A percentile compares a stretch with the other conserved stretches of the same genome.
phyloP scores from a whole-genome alignment of 1,140 invertebrate genomes.

The Vanessa atalanta region DNA sequence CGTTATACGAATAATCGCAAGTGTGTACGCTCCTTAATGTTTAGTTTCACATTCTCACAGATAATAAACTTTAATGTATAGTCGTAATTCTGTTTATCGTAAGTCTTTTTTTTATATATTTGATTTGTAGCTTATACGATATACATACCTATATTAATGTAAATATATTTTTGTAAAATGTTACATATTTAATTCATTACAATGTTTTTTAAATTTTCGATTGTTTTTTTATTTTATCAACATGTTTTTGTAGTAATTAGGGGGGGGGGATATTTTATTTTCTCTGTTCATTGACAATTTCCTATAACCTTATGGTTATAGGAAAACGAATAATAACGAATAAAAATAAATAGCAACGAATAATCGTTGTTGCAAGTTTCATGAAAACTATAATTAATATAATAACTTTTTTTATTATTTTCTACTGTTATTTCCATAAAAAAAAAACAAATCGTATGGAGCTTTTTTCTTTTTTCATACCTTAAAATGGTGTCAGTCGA shows the following conservation, averaged over 20 bases:
- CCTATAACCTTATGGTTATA: no score
- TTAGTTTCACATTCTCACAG: slow-evolving; percentile 41
- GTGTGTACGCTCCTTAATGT: not conserved
- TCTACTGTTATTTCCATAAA: no score
- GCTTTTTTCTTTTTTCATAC: no score
- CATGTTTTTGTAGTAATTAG: not conserved
- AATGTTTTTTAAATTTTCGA: slow-evolving; percentile 63
- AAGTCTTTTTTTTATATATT: slow-evolving; percentile 37
- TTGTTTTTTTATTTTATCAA: slow-evolving; percentile 18
- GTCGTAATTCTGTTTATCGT: slow-evolving; percentile 16
- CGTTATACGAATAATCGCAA: not conserved
- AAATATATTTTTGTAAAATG: slow-evolving; percentile 79
- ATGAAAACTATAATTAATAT: no score
- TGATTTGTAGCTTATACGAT: slow-evolving; percentile 31
- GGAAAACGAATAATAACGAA: no score
- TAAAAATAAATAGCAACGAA: no score
- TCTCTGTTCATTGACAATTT: no score
- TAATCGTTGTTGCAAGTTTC: no score
- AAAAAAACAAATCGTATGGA: no score
- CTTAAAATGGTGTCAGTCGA: no score
- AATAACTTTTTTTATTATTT: no score
- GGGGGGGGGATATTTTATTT: no score
- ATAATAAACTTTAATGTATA: slow-evolving; percentile 17
- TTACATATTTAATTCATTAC: slow-evolving; percentile 73
- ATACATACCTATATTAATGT: slow-evolving; percentile 57